Evolutionary conservation across 2,888 invertebrate genomes (phyloP).

Genomic region (Neoitamus cyanurus): DNA sequence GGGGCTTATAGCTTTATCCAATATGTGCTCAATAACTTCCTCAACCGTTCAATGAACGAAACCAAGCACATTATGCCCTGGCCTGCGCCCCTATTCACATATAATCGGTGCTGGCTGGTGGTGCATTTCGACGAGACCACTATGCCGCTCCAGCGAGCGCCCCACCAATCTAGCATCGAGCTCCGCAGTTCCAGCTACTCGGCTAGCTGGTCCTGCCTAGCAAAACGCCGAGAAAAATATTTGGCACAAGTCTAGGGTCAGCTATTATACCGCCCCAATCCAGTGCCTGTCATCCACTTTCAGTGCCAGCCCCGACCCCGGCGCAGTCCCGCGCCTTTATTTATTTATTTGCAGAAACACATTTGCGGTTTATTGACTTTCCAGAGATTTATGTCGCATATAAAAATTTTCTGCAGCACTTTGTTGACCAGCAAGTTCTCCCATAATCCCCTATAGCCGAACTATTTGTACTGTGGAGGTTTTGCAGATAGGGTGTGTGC

Average conservation of each 20-base stretch:
- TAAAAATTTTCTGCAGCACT: slow-evolving; percentile 46
- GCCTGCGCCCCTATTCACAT: not conserved
- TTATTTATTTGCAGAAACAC: slow-evolving; percentile 46
- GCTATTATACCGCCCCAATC: slow-evolving; percentile 31
- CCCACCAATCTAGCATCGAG: not conserved
- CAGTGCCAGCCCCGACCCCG: not conserved
- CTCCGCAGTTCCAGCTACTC: not conserved
- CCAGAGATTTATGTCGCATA: slow-evolving; percentile 44
- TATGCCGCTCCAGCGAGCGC: not conserved
- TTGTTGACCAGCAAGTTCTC: slow-evolving; percentile 40
- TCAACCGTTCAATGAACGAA: slow-evolving; percentile 8
- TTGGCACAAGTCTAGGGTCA: slow-evolving; percentile 40
- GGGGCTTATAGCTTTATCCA: slow-evolving; percentile 33
- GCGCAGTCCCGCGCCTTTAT: slow-evolving; percentile 32
- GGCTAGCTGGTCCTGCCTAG: not conserved
- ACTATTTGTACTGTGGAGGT: slow-evolving; percentile 33
- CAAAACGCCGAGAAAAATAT: slow-evolving; percentile 8
- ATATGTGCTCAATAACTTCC: slow-evolving; percentile 42
- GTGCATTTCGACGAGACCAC: not conserved
- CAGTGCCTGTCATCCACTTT: not conserved
- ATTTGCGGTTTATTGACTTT: slow-evolving; percentile 49
- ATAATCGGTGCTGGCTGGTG: not conserved
- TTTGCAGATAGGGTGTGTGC: slow-evolving; percentile 27
- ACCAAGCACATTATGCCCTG: not conserved
- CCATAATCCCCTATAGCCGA: not conserved